Percentiles rank a stretch among this genome's conserved stretches.
These are phyloP conservation scores for Torymus aiolomorphi DNA, from an alignment of 2,888 invertebrate species.

Conservation along the genomic window DNA sequence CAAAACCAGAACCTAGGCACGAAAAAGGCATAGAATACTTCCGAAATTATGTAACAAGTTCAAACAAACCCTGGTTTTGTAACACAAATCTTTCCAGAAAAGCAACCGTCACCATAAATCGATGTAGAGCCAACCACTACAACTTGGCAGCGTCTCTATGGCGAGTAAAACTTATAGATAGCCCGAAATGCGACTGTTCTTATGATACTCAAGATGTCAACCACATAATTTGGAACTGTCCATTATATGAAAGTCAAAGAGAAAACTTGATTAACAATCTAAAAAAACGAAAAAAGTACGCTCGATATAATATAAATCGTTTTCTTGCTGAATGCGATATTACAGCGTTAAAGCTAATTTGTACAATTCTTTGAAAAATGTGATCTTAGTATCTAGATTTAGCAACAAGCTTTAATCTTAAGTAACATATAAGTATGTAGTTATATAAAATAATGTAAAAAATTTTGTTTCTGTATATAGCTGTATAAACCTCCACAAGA, in stretches of 20 bases:
- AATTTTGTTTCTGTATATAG: too few species aligned
- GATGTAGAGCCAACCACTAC: conserved; percentile 19
- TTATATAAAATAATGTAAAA: too few species aligned
- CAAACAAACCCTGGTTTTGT: not conserved
- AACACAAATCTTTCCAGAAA: not conserved
- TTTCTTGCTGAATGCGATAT: conserved; percentile 6
- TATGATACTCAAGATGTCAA: conserved; percentile 8
- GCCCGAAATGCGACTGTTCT: conserved; percentile 14
- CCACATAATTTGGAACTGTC: conserved; percentile 25
- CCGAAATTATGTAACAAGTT: not conserved
- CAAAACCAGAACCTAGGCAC: too few species aligned
- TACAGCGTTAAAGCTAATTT: not conserved
- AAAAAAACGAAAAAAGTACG: not conserved
- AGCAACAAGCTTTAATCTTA: not conserved
- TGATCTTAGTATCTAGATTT: not conserved
- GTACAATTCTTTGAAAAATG: conserved; percentile 2
- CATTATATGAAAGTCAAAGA: conserved; percentile 9
- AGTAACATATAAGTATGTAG: conserved; percentile 1
- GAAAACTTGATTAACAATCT: not conserved
- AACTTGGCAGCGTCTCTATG: conserved; percentile 9
- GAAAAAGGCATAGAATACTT: not conserved
- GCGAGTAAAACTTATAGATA: not conserved
- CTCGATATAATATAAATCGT: not conserved
- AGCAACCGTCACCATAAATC: conserved; percentile 1
- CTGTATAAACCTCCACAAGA: too few species aligned